These are phyloP conservation scores for Chrysocyon brachyurus DNA, from an alignment of 2,797 vertebrate genomes.

Conservation along the genomic window DNA sequence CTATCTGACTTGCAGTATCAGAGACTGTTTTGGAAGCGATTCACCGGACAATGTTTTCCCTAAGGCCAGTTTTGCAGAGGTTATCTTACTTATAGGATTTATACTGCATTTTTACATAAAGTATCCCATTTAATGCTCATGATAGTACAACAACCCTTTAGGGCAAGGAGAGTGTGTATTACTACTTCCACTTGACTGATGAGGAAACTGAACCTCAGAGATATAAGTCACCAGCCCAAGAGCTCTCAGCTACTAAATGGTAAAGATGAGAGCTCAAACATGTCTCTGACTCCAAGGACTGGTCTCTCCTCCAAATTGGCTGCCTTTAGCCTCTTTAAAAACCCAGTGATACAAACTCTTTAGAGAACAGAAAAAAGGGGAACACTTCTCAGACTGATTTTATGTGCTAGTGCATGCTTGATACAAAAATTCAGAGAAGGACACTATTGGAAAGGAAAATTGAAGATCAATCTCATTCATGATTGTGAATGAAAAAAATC, in stretches of 20 bases:
- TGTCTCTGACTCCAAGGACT: not conserved
- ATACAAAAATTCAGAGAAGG: not conserved
- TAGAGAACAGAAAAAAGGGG: not conserved
- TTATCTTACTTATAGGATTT: not conserved
- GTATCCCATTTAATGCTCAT: not conserved
- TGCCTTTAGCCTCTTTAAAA: slow-evolving; percentile 14
- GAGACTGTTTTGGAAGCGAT: not conserved
- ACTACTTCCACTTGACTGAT: not conserved
- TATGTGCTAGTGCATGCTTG: not conserved
- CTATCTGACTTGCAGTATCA: not conserved
- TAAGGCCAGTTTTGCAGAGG: not conserved
- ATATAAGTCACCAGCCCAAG: not conserved
- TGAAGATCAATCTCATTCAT: not conserved
- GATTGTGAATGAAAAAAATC: slow-evolving; percentile 15
- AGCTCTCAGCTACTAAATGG: not conserved
- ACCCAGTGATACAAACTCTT: not conserved
- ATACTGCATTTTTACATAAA: not conserved
- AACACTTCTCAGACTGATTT: not conserved
- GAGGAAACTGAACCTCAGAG: not conserved
- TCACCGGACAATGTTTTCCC: not conserved
- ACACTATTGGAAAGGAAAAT: not conserved
- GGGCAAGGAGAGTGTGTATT: rapidly evolving
- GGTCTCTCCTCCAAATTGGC: not conserved
- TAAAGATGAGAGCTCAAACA: not conserved
- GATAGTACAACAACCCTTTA: not conserved